Base-by-base conservation (phyloP, 2,113 vertebrate species). In the Haplochromis vanheusdeni region DNA sequence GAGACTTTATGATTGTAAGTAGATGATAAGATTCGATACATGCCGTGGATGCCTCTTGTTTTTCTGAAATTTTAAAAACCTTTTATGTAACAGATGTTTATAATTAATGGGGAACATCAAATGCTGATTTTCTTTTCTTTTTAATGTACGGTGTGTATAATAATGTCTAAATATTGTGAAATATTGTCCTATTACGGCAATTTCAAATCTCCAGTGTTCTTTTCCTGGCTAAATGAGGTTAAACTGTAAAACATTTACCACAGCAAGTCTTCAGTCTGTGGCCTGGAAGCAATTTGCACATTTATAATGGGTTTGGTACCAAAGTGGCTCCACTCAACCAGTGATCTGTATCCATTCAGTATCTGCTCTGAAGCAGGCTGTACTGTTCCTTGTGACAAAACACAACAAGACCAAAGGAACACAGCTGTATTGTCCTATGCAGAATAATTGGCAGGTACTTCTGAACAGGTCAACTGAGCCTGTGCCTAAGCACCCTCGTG, bases 281-380 rank as follows among this genome's bases (percentile, higher is more conserved):
- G 54, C 49, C 60, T 75, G 47, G 54, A 65, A 47, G 37, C 75
- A 70, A 45, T 14, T 51, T 60, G 40, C 35, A 58, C 55, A 86
- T 79, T 56, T 52, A 82, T 75, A 26, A 73, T 12, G 5, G 26
- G 26, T 31, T 77, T 31, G 45, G 26, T 77, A 77, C 9, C 73
- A 77, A 77, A 77, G 47, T 42, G 73, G 75, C 86, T 87, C 37
- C 9, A 23, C 80, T 82, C 73, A 9, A 47, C 62, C 86, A 31
- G 79, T 52, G 82, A 80, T 86, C 82, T 56, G 62, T 31, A 73
- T 82, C 89, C 55, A 5, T 86, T 83, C 75, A 42, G 91, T 86
- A 87, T 89, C 89, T 87, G 87, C 51, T 68, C 52, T 16, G 58
- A 58, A 80, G 55, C 79, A 80, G 52, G 49, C 81, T 79, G 82